These are phyloP conservation scores for Ochotona curzoniae DNA, from an alignment of 2,113 vertebrate genomes.

Conservation along the genomic window DNA sequence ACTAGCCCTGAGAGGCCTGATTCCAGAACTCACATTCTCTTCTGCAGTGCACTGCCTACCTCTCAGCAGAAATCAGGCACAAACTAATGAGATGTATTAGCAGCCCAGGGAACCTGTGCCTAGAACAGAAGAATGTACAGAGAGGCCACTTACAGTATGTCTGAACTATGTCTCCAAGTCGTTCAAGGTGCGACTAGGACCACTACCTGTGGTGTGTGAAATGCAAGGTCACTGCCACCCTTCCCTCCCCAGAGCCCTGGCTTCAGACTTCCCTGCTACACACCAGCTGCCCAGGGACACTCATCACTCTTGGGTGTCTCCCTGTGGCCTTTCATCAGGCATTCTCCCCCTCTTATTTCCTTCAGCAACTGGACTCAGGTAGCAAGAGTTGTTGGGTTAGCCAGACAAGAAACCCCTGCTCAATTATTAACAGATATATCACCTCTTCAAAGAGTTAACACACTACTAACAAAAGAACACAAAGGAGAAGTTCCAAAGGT, in stretches of 20 bases:
- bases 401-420: not conserved
- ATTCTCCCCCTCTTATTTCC: not conserved
- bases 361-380: not conserved
- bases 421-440: not conserved
- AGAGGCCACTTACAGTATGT: not conserved
- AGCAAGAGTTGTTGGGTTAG: not conserved
- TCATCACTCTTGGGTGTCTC: not conserved
- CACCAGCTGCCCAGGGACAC: not conserved
- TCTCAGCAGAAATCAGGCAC: slow-evolving; percentile 3
- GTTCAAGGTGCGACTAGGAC: not conserved
- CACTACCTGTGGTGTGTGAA: not conserved
- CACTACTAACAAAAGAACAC: not conserved
- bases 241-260: not conserved
- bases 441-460: not conserved
- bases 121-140: not conserved
- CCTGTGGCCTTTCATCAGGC: not conserved
- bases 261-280: not conserved
- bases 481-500: not conserved
- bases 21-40: not conserved
- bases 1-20: not conserved
- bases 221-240: not conserved
- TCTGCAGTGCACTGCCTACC: not conserved
- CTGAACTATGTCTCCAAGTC: not conserved
- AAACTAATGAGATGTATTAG: not conserved
- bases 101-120: not conserved